Conservation (phyloP, 2,113 vertebrate genomes). For the Dipodomys ordii region DNA sequence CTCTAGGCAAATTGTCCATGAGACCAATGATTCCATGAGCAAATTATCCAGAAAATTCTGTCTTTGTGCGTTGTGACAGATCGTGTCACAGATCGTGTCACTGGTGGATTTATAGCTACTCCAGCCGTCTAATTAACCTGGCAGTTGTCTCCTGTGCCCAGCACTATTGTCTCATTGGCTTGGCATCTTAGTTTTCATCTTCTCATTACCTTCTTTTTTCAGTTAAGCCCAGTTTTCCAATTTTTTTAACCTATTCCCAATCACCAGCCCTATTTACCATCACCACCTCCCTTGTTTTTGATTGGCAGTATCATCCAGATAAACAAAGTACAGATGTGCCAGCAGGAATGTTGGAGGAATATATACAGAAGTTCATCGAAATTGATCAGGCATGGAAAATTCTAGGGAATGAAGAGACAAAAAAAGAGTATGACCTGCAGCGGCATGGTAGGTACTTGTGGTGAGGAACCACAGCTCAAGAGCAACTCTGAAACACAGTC, state of each 20-base stretch:
- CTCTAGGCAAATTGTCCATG: conserved; percentile 93
- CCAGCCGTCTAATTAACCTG: conserved; percentile 87
- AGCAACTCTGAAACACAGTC: conserved; percentile 74
- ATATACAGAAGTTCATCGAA: conserved; percentile 91
- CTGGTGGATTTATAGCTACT: conserved; percentile 82
- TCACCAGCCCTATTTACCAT: conserved; percentile 22
- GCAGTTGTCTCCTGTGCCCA: conserved; percentile 84
- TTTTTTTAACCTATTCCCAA: conserved; percentile 55
- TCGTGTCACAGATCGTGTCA: conserved; percentile 85
- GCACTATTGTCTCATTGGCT: conserved; percentile 70
- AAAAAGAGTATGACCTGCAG: conserved; percentile 92
- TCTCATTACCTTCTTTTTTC: conserved; percentile 71
- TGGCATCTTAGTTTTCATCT: conserved; percentile 76
- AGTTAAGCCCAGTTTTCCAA: conserved; percentile 53
- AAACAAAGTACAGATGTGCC: conserved; percentile 89
- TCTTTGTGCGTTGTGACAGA: conserved; percentile 85
- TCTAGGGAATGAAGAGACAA: conserved; percentile 92
- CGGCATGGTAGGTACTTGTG: conserved; percentile 88
- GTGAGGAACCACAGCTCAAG: conserved; percentile 62
- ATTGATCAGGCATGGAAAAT: conserved; percentile 94
- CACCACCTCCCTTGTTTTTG: conserved; percentile 68
- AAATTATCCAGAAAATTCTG: conserved; percentile 94
- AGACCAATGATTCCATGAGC: conserved; percentile 91
- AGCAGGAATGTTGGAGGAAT: conserved; percentile 85
- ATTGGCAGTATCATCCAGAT: conserved; percentile 93